phyloP scores from a whole-genome alignment of 1,140 invertebrate genomes.

The Oncopodura yosiiana region DNA sequence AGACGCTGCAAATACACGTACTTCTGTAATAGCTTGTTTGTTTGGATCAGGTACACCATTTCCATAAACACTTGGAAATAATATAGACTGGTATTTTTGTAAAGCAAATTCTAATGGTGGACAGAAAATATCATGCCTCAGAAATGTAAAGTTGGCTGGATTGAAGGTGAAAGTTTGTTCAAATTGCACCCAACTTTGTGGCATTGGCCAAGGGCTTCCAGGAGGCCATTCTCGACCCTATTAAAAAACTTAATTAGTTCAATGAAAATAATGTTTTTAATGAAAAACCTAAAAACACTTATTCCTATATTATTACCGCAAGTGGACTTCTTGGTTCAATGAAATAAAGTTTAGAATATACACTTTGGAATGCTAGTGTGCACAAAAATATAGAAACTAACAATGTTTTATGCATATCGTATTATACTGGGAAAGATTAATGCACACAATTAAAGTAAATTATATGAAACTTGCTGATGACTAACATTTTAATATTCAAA shows the following conservation, averaged over 20 bases:
- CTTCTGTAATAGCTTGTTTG: background rate
- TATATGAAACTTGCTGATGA: too few relatives aligned
- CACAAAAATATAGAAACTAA: too few relatives aligned
- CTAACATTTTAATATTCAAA: too few relatives aligned
- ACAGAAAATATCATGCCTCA: background rate
- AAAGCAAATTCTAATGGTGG: constrained; percentile 12
- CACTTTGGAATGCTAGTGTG: too few relatives aligned
- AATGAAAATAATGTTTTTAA: background rate
- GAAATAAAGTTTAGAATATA: too few relatives aligned
- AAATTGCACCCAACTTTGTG: background rate
- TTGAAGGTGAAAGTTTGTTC: constrained; percentile 1
- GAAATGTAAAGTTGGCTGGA: background rate
- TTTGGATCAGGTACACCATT: background rate
- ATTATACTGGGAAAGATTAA: too few relatives aligned
- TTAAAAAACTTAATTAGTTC: background rate
- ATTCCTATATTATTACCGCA: background rate
- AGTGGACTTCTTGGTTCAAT: constrained; percentile 15
- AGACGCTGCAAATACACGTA: background rate
- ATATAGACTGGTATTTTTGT: constrained; percentile 7
- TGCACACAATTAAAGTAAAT: too few relatives aligned
- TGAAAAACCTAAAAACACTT: background rate
- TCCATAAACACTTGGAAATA: background rate
- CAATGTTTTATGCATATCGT: too few relatives aligned
- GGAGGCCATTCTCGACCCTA: constrained; percentile 4
- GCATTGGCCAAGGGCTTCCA: constrained; percentile 20